These are phyloP conservation scores for Dromiciops gliroides DNA, from an alignment of 2,113 vertebrate species.

Conservation along the genomic window DNA sequence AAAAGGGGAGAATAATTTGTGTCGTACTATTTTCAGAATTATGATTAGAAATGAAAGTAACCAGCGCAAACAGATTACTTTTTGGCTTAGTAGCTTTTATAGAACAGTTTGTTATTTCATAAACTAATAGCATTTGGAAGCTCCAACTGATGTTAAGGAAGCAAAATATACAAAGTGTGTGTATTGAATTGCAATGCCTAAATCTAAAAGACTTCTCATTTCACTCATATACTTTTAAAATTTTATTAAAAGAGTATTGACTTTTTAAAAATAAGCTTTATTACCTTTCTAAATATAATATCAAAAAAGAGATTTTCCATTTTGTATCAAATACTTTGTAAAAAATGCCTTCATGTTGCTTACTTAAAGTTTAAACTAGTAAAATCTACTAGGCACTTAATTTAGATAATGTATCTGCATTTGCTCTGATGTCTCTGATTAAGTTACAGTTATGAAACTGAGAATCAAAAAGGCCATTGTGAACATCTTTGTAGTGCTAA, in stretches of 20 bases:
- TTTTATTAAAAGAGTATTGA: background rate
- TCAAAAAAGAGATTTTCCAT: slow-evolving; percentile 20
- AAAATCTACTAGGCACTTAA: slow-evolving; percentile 27
- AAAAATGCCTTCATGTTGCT: slow-evolving; percentile 39
- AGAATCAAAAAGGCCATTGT: slow-evolving; percentile 60
- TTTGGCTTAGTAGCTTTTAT: slow-evolving; percentile 5
- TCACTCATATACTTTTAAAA: slow-evolving; percentile 44
- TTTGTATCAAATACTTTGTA: slow-evolving; percentile 36
- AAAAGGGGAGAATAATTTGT: background rate
- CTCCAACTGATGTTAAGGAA: slow-evolving; percentile 29
- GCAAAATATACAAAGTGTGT: background rate
- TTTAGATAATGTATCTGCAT: slow-evolving; percentile 42
- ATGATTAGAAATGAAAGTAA: slow-evolving; percentile 15
- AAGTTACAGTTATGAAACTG: slow-evolving; percentile 54
- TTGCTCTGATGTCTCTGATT: slow-evolving; percentile 36
- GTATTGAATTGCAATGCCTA: background rate
- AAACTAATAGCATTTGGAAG: slow-evolving; percentile 14
- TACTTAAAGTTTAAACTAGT: slow-evolving; percentile 38
- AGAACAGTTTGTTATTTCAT: background rate
- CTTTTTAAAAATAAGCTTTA: slow-evolving; percentile 38
- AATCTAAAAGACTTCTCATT: slow-evolving; percentile 27
- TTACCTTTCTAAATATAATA: slow-evolving; percentile 54
- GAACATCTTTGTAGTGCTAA: slow-evolving; percentile 35
- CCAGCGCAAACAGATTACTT: background rate
- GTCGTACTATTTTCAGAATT: slow-evolving; percentile 11